Base-by-base conservation (phyloP, 2,797 vertebrate genomes). In the Trichosurus vulpecula region DNA sequence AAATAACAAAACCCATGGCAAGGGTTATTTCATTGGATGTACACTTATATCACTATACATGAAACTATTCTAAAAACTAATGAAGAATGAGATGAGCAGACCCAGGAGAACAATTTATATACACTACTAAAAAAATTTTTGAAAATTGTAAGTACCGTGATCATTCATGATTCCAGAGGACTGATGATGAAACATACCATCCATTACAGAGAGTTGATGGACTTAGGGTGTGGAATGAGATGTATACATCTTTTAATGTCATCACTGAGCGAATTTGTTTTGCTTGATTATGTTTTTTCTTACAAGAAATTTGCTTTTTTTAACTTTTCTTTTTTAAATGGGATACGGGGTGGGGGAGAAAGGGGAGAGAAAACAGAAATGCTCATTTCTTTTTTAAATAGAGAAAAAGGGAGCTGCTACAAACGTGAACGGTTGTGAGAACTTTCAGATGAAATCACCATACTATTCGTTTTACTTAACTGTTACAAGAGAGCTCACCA, bases 1-100 rank as follows among this genome's bases (percentile, higher is more conserved):
- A 94, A 90, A 95, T 19, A 53, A 51, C 25, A 94, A 90, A 93
- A 56, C 92, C 92, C 14, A 13, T 51, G 54, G 51, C 66, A 47
- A 1, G 1, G n/a, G 8, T n/a, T 16, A 52, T 52, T 54, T 90
- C 30, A 52, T 55, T 30, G 51, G 25, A 89, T 19, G 16, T 87
- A 13, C 9, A 5, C 9, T 54, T 90, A 92, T 22, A 2, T 89
- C 11, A 22, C 55, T 54, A 27, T 14, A 92, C 35, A 90, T 74
- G 35, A 74, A 13, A 74, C 35, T 74, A 47, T 81, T 81, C 47
- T 47, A 47, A 47, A 47, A 81, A 81, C 74, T 47, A n/a, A 66
- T 6, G 3, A 81, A 81, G 35, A 81, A 81, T 25, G 41, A 81
- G 35, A 81, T 27, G 19, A 81, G 3, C 22, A 47, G 41, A 81